Evolutionary conservation across 1,140 invertebrate species (phyloP).

Genomic region (Micrasema minimum): DNA sequence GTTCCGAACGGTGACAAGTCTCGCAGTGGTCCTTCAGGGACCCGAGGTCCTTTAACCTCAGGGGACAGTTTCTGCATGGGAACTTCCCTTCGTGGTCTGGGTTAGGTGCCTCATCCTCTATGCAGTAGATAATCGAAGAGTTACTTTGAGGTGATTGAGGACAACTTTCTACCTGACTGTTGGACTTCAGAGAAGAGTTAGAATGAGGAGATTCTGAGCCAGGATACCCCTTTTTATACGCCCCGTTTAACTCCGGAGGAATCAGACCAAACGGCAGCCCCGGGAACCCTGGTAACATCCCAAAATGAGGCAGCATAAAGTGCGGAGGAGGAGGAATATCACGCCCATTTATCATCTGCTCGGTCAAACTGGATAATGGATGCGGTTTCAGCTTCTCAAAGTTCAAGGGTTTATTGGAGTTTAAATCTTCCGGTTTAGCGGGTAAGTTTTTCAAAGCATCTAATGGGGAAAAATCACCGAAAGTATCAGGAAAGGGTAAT

Average conservation of each 20-base stretch:
- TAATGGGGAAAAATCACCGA: constrained; percentile 56
- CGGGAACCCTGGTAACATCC: constrained; percentile 65
- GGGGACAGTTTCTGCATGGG: constrained; percentile 70
- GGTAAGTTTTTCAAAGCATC: constrained; percentile 57
- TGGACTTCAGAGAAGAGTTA: constrained; percentile 54
- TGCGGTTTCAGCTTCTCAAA: constrained; percentile 56
- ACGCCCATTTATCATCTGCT: constrained; percentile 61
- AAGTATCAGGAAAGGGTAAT: constrained; percentile 65
- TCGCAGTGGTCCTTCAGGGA: constrained; percentile 72
- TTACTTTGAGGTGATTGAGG: constrained; percentile 29
- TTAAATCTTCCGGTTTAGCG: constrained; percentile 51
- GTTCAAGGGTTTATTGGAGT: constrained; percentile 55
- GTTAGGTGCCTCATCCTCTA: constrained; percentile 63
- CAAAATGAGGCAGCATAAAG: constrained; percentile 64
- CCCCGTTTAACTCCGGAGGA: constrained; percentile 58
- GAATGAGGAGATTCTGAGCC: constrained; percentile 57
- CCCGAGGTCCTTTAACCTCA: constrained; percentile 65
- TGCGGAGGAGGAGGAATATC: constrained; percentile 59
- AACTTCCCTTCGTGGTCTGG: constrained; percentile 68
- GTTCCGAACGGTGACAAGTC: constrained; percentile 71
- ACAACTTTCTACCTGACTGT: constrained; percentile 45
- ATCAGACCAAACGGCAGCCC: constrained; percentile 62
- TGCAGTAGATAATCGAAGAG: constrained; percentile 56
- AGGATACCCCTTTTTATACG: constrained; percentile 52
- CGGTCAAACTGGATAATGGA: constrained; percentile 61